A percentile compares a stretch with the other conserved stretches of the same genome.
These are phyloP conservation scores for Lemur catta DNA, from an alignment of 2,797 vertebrate genomes.

Conservation along the genomic window DNA sequence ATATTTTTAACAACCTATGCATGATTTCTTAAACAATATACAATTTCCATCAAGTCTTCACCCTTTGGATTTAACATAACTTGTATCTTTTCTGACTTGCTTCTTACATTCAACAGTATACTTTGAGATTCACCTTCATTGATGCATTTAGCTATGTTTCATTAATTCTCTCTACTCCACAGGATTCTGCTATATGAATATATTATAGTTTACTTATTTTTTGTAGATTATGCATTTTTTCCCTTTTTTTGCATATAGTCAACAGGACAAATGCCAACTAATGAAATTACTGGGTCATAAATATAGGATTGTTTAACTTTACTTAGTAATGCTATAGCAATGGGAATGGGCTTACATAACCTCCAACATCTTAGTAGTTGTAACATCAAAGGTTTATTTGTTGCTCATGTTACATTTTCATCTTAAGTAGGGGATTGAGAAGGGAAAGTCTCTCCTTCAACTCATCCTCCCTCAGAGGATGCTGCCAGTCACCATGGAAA, in stretches of 20 bases:
- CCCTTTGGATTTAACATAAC: neutral
- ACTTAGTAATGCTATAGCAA: neutral
- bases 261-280: neutral
- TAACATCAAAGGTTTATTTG: conserved; percentile 12
- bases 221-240: neutral
- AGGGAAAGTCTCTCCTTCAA: neutral
- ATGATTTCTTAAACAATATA: neutral
- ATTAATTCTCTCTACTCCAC: conserved; percentile 5
- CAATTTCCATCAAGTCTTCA: neutral
- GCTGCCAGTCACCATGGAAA: neutral
- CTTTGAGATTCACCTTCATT: neutral
- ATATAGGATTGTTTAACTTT: neutral
- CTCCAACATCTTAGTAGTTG: neutral
- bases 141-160: neutral
- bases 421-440: neutral
- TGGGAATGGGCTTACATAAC: neutral
- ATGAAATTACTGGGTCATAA: neutral
- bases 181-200: neutral
- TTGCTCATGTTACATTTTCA: neutral
- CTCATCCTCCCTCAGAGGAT: neutral
- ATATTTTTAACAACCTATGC: neutral
- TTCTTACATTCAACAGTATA: neutral
- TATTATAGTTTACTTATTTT: neutral
- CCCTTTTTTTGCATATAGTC: neutral
- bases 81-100: neutral